phyloP scores from a whole-genome alignment of 2,113 vertebrate species.

The Xiphias gladius region DNA sequence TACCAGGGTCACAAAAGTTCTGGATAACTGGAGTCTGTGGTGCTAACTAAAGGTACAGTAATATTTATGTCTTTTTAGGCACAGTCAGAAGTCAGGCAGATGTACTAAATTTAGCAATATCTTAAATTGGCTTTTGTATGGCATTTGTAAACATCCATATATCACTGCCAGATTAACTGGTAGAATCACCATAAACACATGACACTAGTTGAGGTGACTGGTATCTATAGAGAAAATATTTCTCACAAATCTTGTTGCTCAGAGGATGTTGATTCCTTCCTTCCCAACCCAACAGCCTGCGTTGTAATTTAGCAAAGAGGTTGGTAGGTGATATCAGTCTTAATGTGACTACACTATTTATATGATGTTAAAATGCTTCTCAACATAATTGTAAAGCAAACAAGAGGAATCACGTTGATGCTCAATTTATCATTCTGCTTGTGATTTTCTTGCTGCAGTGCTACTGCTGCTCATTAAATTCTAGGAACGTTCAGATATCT shows the following conservation, averaged over 20 bases:
- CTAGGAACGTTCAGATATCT: slow-evolving; percentile 40
- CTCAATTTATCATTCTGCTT: neutral
- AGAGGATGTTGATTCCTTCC: neutral
- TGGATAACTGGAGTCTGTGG: neutral
- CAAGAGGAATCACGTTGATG: neutral
- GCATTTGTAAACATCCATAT: neutral
- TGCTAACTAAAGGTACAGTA: neutral
- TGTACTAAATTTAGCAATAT: neutral
- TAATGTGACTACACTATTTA: neutral
- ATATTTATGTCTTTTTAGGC: neutral
- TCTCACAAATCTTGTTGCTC: neutral
- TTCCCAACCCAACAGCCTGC: neutral
- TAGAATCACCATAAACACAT: neutral
- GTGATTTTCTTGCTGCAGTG: slow-evolving; percentile 6
- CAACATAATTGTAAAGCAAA: neutral
- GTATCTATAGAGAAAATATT: neutral
- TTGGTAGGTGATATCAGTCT: neutral
- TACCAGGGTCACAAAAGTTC: neutral
- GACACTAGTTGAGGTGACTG: neutral
- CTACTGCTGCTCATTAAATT: neutral
- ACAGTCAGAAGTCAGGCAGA: neutral
- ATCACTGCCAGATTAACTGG: neutral
- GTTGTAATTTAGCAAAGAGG: neutral
- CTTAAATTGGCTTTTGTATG: neutral
- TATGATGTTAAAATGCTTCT: neutral